These are phyloP conservation scores for Diacarnus erythraeanus DNA, from an alignment of 37 sponge, comb jelly and placozoan species.

Conservation along the genomic window DNA sequence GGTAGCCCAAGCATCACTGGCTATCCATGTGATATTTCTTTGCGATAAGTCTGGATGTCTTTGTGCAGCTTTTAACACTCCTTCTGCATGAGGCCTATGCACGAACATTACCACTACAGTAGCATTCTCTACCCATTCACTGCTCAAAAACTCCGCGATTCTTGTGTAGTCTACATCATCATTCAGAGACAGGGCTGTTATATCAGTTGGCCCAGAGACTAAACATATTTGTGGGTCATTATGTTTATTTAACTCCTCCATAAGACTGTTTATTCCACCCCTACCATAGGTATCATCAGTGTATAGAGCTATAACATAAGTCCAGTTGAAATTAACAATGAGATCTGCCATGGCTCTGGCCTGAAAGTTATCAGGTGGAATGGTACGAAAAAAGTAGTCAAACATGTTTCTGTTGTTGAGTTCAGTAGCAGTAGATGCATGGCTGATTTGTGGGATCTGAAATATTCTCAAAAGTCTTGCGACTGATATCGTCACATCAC, in stretches of 20 bases:
- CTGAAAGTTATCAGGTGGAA: conserved; percentile 82
- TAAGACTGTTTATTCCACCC: conserved; percentile 44
- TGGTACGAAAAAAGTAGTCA: conserved; percentile 78
- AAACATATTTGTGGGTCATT: conserved; percentile 1
- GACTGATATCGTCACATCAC: conserved; percentile 52
- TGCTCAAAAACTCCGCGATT: neutral
- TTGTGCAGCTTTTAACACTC: conserved; percentile 14
- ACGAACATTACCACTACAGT: conserved; percentile 68
- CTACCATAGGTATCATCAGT: conserved; percentile 55
- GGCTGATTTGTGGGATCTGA: conserved; percentile 73
- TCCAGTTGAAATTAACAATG: conserved; percentile 60
- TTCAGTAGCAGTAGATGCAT: conserved; percentile 57
- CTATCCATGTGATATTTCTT: conserved; percentile 60
- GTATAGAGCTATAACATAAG: conserved; percentile 37
- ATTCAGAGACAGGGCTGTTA: neutral
- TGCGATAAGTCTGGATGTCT: neutral
- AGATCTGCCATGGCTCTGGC: conserved; percentile 71
- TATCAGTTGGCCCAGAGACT: neutral
- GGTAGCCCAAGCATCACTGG: conserved; percentile 75
- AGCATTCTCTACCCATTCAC: conserved; percentile 30
- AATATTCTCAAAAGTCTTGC: conserved; percentile 74
- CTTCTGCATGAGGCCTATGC: conserved; percentile 23
- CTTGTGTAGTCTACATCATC: neutral
- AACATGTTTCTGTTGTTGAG: conserved; percentile 68
- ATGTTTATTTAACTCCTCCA: neutral